phyloP scores from a whole-genome alignment of 1,140 invertebrate genomes.

The Asbolus verrucosus region DNA sequence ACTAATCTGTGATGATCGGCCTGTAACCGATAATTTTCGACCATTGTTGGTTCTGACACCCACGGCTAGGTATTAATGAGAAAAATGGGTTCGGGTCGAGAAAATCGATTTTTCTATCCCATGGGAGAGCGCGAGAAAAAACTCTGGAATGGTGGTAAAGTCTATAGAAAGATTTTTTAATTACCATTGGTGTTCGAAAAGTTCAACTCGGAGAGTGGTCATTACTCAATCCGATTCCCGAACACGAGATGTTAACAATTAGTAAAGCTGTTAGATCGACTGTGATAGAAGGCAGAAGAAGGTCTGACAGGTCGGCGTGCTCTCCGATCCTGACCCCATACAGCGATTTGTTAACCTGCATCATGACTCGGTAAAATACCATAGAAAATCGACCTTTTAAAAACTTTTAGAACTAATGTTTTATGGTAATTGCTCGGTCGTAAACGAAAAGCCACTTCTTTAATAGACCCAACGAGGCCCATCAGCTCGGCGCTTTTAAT shows the following conservation, averaged over 20 bases:
- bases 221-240: too few relatives aligned
- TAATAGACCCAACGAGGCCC: too few relatives aligned
- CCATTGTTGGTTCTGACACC: constrained; percentile 32
- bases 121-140: too few relatives aligned
- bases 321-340: constrained; percentile 18
- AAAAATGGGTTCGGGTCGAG: too few relatives aligned
- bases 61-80: constrained; percentile 34
- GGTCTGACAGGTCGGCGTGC: constrained; percentile 21
- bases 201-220: too few relatives aligned
- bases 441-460: constrained; percentile 14
- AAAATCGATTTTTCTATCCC: too few relatives aligned
- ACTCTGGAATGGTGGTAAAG: too few relatives aligned
- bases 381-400: constrained; percentile 30
- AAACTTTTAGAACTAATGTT: constrained; percentile 23
- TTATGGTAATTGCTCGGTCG: constrained; percentile 39
- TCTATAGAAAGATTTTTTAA: too few relatives aligned
- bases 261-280: constrained; percentile 12
- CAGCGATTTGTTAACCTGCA: constrained; percentile 35
- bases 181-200: too few relatives aligned
- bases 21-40: constrained; percentile 38
- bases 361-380: constrained; percentile 30
- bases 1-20: constrained; percentile 17
- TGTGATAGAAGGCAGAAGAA: constrained; percentile 15
- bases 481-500: neutral
- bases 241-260: constrained; percentile 24